A percentile compares a stretch with the other conserved stretches of the same genome.
Evolutionary conservation across 1,140 invertebrate species (phyloP).

Genomic region (Eurosta solidaginis): DNA sequence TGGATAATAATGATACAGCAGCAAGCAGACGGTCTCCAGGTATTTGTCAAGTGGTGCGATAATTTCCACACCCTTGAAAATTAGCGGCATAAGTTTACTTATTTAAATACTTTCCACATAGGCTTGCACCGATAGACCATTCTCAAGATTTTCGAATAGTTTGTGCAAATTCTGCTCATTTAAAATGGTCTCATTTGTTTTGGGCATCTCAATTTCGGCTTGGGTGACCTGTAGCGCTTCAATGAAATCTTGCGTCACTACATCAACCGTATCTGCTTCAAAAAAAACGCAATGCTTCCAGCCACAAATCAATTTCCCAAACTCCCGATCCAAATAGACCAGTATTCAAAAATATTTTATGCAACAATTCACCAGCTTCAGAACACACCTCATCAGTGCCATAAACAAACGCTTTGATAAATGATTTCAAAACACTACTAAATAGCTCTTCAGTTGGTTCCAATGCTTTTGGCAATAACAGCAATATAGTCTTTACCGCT

Average conservation of each 20-base stretch:
- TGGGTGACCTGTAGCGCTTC: slow-evolving; percentile 38
- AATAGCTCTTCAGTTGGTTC: slow-evolving; percentile 66
- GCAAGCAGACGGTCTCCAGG: slow-evolving; percentile 47
- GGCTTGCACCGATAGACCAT: slow-evolving; percentile 50
- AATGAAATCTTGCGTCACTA: slow-evolving; percentile 44
- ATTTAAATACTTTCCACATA: slow-evolving; percentile 50
- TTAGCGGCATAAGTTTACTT: slow-evolving; percentile 50
- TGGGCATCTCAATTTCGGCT: slow-evolving; percentile 38
- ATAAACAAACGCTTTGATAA: slow-evolving; percentile 61
- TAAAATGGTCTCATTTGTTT: slow-evolving; percentile 32
- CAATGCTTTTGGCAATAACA: slow-evolving; percentile 64
- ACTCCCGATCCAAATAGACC: slow-evolving; percentile 65
- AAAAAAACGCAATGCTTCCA: slow-evolving; percentile 62
- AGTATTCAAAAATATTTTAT: slow-evolving; percentile 65
- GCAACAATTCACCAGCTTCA: slow-evolving; percentile 57
- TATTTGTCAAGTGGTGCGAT: slow-evolving; percentile 46
- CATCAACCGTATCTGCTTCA: slow-evolving; percentile 42
- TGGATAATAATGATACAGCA: slow-evolving; percentile 54
- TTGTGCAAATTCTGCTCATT: slow-evolving; percentile 45
- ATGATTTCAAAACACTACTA: slow-evolving; percentile 63
- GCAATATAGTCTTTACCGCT: slow-evolving; percentile 68
- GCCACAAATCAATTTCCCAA: slow-evolving; percentile 70
- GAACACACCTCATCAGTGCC: slow-evolving; percentile 56
- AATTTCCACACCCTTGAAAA: slow-evolving; percentile 46
- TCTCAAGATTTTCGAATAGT: slow-evolving; percentile 52